These are phyloP conservation scores for Leptogaster cylindrica DNA, from an alignment of 2,888 invertebrate species.

Conservation along the genomic window DNA sequence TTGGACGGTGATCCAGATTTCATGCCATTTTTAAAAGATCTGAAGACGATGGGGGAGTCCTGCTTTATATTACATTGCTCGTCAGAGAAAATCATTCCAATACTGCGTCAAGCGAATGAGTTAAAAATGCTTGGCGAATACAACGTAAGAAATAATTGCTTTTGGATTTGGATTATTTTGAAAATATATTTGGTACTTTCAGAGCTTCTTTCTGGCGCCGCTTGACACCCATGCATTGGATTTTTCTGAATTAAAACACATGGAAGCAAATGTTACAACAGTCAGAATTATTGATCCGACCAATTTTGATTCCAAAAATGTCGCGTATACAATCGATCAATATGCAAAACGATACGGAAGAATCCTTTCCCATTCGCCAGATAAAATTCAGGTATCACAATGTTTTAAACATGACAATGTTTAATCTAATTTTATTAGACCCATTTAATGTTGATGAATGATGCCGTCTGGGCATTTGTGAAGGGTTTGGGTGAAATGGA, in stretches of 20 bases:
- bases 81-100: constrained; percentile 68
- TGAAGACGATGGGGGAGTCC: constrained; percentile 72
- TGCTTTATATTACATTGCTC: constrained; percentile 81
- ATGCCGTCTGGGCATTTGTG: constrained; percentile 72
- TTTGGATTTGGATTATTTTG: background rate
- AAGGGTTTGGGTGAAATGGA: constrained; percentile 63
- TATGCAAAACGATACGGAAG: constrained; percentile 55
- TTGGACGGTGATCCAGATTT: constrained; percentile 65
- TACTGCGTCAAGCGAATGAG: constrained; percentile 77
- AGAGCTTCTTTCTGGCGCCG: constrained; percentile 67
- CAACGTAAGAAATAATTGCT: constrained; percentile 63
- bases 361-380: constrained; percentile 53
- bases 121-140: constrained; percentile 83
- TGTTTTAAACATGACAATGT: too few relatives aligned
- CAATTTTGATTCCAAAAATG: constrained; percentile 58
- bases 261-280: constrained; percentile 59
- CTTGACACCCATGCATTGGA: constrained; percentile 62
- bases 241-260: constrained; percentile 63
- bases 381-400: constrained; percentile 53
- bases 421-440: constrained; percentile 62
- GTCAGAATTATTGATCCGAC: constrained; percentile 60
- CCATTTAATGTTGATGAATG: constrained; percentile 72
- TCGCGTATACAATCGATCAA: constrained; percentile 61
- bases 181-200: constrained; percentile 48
- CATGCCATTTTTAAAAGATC: constrained; percentile 76